A percentile compares a stretch with the other conserved stretches of the same genome.
Evolutionary conservation across 2,113 vertebrate species (phyloP).

Genomic region (Myotis brandtii): DNA sequence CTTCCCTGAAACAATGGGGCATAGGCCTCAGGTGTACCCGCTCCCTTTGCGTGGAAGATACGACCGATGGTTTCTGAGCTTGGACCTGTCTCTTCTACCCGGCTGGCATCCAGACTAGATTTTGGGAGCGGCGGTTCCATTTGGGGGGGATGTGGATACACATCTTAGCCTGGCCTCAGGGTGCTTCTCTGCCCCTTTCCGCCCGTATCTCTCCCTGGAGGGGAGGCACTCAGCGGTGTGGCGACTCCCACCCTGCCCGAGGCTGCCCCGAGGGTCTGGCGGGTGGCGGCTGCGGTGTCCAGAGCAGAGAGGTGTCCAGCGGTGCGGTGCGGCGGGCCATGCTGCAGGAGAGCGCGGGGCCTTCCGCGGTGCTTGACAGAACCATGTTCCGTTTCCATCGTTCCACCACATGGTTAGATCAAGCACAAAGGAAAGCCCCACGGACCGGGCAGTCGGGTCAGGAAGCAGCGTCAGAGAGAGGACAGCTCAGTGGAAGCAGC

Average conservation of each 20-base stretch:
- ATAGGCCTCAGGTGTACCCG: background rate
- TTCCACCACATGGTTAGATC: slow-evolving; percentile 99
- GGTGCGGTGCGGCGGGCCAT: slow-evolving; percentile 88
- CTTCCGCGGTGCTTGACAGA: slow-evolving; percentile 99
- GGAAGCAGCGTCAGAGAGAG: slow-evolving; percentile 89
- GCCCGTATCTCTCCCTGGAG: background rate
- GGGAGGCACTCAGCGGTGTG: background rate
- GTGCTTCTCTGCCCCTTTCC: background rate
- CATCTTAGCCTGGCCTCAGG: background rate
- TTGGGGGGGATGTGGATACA: background rate
- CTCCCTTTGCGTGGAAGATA: background rate
- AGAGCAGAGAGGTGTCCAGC: slow-evolving; percentile 88
- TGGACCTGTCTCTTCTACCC: background rate
- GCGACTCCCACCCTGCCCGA: background rate
- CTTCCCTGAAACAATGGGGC: background rate
- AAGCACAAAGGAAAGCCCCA: slow-evolving; percentile 99
- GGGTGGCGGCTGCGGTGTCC: slow-evolving; percentile 83
- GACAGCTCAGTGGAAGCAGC: slow-evolving; percentile 93
- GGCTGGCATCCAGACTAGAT: background rate
- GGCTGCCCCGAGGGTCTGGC: slow-evolving; percentile 51
- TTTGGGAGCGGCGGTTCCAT: background rate
- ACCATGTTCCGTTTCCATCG: slow-evolving; percentile 99
- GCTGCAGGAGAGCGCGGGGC: slow-evolving; percentile 95
- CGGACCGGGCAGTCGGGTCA: slow-evolving; percentile 91
- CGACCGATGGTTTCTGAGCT: background rate